Conservation (phyloP, 64 coral and sea anemone genomes). For the Platygyra sinensis region DNA sequence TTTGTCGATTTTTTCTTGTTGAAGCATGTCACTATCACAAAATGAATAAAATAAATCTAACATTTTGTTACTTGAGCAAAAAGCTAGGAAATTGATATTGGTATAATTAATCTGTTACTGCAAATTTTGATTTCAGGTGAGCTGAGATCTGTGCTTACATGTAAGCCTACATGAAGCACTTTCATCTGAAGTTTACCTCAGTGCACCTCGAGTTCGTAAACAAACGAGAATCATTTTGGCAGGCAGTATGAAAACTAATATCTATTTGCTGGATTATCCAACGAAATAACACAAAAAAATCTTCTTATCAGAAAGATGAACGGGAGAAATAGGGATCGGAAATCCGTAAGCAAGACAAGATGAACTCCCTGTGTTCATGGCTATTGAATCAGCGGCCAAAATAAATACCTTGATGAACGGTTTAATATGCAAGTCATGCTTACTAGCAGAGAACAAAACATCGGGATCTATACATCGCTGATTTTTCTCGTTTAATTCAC, state of each 20-base stretch:
- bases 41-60: not conserved
- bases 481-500: not conserved
- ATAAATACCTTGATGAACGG: not conserved
- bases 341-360: too few relatives aligned
- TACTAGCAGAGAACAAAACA: not conserved
- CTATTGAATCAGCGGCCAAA: not conserved
- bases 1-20: not conserved
- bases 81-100: not conserved
- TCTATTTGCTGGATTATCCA: not conserved
- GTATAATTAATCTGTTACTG: not conserved
- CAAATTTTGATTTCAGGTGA: not conserved
- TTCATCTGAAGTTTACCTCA: not conserved
- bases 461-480: not conserved
- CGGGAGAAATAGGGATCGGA: too few relatives aligned
- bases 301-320: not conserved
- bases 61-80: not conserved
- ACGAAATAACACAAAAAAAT: not conserved
- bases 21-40: not conserved
- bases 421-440: not conserved
- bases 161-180: not conserved
- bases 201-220: not conserved
- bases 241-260: not conserved
- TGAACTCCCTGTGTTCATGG: too few relatives aligned
- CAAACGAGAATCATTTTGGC: not conserved
- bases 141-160: too few relatives aligned